phyloP scores from a whole-genome alignment of 2,113 vertebrate species.

The Peromyscus maniculatus region DNA sequence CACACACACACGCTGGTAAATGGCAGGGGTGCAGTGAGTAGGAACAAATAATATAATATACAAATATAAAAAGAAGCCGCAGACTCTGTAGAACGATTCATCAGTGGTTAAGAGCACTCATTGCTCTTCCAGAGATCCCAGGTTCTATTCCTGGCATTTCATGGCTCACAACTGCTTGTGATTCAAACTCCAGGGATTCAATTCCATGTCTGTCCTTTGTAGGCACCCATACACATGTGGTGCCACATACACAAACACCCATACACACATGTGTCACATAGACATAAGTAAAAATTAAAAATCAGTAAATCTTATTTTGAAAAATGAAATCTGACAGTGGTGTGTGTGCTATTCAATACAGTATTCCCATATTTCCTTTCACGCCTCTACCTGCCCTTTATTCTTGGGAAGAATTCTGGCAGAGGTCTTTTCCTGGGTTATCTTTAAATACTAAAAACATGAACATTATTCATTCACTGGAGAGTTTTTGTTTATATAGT shows the following conservation, averaged over 20 bases:
- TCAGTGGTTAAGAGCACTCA: not conserved
- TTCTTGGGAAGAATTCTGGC: not conserved
- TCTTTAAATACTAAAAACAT: not conserved
- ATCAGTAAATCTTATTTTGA: slow-evolving; percentile 5
- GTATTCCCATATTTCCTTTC: not conserved
- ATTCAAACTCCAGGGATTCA: not conserved
- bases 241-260: not conserved
- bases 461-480: not conserved
- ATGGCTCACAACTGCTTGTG: not conserved
- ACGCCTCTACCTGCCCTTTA: not conserved
- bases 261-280: not conserved
- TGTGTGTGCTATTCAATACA: not conserved
- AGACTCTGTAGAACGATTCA: not conserved
- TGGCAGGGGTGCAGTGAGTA: too few species aligned
- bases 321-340: not conserved
- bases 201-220: not conserved
- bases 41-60: not conserved
- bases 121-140: not conserved
- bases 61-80: not conserved
- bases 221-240: not conserved
- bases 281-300: not conserved
- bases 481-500: too few species aligned
- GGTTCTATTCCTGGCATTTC: not conserved
- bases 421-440: not conserved
- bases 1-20: too few species aligned